phyloP scores from a whole-genome alignment of 2,113 vertebrate species.

The Crotalus viridis region DNA sequence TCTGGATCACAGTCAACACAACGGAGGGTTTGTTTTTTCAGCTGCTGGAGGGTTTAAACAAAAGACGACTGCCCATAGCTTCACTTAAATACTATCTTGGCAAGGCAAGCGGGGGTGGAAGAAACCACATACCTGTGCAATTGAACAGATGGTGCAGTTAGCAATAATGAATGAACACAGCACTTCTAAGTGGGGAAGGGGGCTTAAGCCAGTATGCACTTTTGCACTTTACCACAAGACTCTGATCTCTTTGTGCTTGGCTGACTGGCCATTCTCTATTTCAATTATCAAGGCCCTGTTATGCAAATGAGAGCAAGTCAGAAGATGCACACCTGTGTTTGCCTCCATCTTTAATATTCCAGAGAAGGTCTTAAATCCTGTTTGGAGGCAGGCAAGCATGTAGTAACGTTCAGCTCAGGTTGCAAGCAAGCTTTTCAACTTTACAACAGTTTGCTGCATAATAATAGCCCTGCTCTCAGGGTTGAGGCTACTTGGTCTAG shows the following conservation, averaged over 20 bases:
- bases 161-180: not conserved
- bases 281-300: constrained; percentile 60
- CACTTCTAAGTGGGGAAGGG: constrained; percentile 5
- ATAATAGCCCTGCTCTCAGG: constrained; percentile 23
- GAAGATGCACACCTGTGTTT: constrained; percentile 69
- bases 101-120: not conserved
- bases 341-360: constrained; percentile 61
- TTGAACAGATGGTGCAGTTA: constrained; percentile 37
- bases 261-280: constrained; percentile 60
- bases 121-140: constrained; percentile 53
- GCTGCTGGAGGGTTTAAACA: constrained; percentile 12
- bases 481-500: constrained; percentile 5
- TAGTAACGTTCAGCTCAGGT: constrained; percentile 57
- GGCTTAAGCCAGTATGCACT: constrained; percentile 31
- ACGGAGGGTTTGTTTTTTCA: not conserved
- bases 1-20: not conserved
- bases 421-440: constrained; percentile 56
- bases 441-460: constrained; percentile 28
- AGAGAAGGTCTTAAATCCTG: constrained; percentile 56
- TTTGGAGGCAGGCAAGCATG: constrained; percentile 43
- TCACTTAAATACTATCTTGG: constrained; percentile 41
- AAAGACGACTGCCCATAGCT: constrained; percentile 17
- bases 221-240: constrained; percentile 36
- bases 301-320: constrained; percentile 68
- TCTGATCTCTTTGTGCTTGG: constrained; percentile 57